These are phyloP conservation scores for Phoeniculus purpureus DNA, from an alignment of 2,797 vertebrate genomes.

Conservation along the genomic window DNA sequence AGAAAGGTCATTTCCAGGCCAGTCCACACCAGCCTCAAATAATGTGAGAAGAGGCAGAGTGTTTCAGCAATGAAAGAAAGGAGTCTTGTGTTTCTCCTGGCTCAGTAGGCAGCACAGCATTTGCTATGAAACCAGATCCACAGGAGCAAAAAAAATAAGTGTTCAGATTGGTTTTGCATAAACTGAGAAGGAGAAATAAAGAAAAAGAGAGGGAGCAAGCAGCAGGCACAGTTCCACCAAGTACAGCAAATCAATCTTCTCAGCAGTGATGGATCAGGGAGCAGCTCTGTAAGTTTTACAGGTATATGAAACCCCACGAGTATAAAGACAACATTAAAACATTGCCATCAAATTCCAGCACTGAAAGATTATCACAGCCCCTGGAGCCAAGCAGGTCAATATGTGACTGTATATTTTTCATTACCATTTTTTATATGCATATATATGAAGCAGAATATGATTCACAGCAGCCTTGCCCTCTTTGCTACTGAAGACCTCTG, in stretches of 20 bases:
- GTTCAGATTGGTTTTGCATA: conserved; percentile 30
- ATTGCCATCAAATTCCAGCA: conserved; percentile 53
- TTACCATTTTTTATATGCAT: conserved; percentile 29
- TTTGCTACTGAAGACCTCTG: conserved; percentile 21
- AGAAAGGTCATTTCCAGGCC: background rate
- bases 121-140: background rate
- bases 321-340: conserved; percentile 70
- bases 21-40: background rate
- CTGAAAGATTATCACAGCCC: conserved; percentile 35
- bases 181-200: conserved; percentile 2
- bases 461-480: background rate
- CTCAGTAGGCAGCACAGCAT: background rate
- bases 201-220: background rate
- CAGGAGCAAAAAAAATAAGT: background rate
- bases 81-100: background rate
- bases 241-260: conserved; percentile 56
- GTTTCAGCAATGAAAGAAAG: conserved; percentile 6
- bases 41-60: background rate
- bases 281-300: conserved; percentile 62
- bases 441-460: conserved; percentile 21
- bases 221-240: conserved; percentile 13
- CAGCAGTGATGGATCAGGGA: conserved; percentile 64
- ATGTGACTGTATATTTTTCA: conserved; percentile 60
- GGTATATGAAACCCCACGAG: conserved; percentile 26
- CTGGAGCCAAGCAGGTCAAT: conserved; percentile 54